phyloP scores from a whole-genome alignment of 2,888 invertebrate species.

The Tipula vernalis region DNA sequence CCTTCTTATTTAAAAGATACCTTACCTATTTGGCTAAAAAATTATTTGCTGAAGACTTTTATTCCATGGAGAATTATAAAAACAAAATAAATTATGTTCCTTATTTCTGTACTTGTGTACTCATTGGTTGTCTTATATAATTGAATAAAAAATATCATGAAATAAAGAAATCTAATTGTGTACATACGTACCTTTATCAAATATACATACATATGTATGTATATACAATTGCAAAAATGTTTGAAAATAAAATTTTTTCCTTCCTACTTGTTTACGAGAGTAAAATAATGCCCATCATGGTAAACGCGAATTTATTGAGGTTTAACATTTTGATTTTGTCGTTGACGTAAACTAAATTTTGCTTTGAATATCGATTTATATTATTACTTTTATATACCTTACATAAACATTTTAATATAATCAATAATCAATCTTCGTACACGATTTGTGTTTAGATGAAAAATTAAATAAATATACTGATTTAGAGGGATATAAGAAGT shows the following conservation, averaged over 20 bases:
- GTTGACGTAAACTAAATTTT: not conserved
- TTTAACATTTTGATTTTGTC: not conserved
- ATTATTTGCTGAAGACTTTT: not conserved
- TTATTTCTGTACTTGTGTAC: not conserved
- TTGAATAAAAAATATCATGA: not conserved
- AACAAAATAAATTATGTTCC: not conserved
- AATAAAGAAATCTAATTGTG: not conserved
- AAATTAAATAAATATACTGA: not conserved
- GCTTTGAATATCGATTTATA: not conserved
- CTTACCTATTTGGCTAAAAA: not conserved
- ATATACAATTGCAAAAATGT: too few species aligned
- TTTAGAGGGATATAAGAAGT: not conserved
- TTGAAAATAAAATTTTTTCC: too few species aligned
- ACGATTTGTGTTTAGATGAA: not conserved
- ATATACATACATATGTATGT: too few species aligned
- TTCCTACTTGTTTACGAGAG: not conserved
- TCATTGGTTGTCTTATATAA: not conserved
- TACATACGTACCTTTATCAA: not conserved
- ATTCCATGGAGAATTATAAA: not conserved
- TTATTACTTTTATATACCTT: not conserved
- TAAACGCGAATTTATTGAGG: not conserved
- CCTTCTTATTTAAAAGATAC: not conserved
- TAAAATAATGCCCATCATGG: not conserved
- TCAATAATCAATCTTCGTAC: not conserved
- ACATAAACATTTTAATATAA: not conserved